Evolutionary conservation across 2,888 invertebrate genomes (phyloP).

Genomic region (Balanococcus diminutus): DNA sequence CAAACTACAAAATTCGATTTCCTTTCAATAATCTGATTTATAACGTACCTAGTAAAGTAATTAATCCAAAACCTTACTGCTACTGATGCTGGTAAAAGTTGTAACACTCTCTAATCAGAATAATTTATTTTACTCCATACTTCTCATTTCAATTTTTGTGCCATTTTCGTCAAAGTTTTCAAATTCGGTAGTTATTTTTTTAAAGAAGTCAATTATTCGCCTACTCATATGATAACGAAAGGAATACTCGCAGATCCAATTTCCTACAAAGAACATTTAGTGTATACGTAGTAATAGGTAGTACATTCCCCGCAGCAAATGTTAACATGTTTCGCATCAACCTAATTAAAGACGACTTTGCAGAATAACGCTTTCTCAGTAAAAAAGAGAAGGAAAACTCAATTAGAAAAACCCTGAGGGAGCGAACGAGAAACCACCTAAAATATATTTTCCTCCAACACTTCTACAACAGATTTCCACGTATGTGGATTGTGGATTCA

Average conservation of each 20-base stretch:
- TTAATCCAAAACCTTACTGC: no score
- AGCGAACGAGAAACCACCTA: slow-evolving; percentile 13
- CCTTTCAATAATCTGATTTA: background rate
- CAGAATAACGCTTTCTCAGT: background rate
- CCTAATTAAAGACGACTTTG: slow-evolving; percentile 13
- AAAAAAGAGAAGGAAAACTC: slow-evolving; percentile 28
- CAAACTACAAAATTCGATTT: background rate
- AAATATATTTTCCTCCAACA: slow-evolving; percentile 1
- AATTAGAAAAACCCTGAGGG: slow-evolving; percentile 21
- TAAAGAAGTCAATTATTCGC: no score
- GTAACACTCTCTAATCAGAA: background rate
- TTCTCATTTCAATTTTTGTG: background rate
- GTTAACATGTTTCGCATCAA: slow-evolving; percentile 31
- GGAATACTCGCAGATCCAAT: background rate
- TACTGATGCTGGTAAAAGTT: background rate
- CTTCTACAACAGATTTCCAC: slow-evolving; percentile 17
- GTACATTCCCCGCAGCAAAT: slow-evolving; percentile 21
- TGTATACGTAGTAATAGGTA: background rate
- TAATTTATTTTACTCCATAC: background rate
- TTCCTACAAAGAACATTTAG: background rate
- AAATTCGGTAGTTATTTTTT: no score
- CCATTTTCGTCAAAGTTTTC: background rate
- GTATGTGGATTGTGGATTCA: no score
- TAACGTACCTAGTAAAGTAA: background rate
- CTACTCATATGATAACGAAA: background rate